Percentiles rank a stretch among this genome's conserved stretches.
Conservation (phyloP, 1,140 invertebrate genomes). For the Coptotermes formosanus region DNA sequence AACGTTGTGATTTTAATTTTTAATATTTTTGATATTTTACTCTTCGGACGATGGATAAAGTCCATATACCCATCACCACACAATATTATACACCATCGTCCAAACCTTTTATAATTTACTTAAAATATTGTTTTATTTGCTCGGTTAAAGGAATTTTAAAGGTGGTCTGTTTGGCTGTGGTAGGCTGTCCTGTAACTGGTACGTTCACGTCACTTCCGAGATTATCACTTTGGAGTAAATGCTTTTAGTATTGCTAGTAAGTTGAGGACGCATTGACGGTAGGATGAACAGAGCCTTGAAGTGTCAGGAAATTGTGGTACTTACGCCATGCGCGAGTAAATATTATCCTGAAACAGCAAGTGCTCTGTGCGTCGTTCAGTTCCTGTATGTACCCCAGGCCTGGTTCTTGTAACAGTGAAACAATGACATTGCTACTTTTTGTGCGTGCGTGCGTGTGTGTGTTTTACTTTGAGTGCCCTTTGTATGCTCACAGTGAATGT, state of each 20-base stretch:
- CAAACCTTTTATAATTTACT: no score
- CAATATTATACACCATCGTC: no score
- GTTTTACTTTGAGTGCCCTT: not conserved
- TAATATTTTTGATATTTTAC: no score
- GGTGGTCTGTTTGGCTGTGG: no score
- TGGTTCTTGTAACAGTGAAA: not conserved
- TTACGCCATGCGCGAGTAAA: not conserved
- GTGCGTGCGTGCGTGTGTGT: not conserved
- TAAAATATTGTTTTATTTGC: no score
- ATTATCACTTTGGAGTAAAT: not conserved
- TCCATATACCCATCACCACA: no score
- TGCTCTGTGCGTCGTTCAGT: not conserved
- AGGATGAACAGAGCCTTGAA: not conserved
- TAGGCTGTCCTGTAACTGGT: no score
- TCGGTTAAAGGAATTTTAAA: no score
- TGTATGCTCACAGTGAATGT: not conserved
- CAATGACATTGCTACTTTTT: constrained; percentile 6
- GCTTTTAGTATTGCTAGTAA: not conserved
- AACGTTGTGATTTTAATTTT: no score
- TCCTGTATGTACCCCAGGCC: not conserved
- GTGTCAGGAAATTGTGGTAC: constrained; percentile 17
- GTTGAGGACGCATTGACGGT: not conserved
- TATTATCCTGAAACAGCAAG: not conserved
- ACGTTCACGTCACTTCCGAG: no score
- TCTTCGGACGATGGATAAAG: no score